These are phyloP conservation scores for Trichonephila clavipes DNA, from an alignment of 1,140 invertebrate species.

Conservation along the genomic window DNA sequence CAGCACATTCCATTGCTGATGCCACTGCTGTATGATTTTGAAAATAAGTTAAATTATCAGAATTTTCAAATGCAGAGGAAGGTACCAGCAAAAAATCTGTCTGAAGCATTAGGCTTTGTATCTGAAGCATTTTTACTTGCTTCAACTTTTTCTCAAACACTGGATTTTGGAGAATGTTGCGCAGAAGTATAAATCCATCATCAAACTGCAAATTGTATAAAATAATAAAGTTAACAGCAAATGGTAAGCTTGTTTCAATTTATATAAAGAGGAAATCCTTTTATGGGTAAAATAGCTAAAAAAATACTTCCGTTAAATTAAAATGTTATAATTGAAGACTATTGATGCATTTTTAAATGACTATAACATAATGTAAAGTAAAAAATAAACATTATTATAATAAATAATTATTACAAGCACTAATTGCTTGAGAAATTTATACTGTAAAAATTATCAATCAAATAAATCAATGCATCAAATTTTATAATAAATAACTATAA, in stretches of 20 bases:
- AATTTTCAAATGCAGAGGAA: background rate
- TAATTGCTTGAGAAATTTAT: no score
- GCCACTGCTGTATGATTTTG: background rate
- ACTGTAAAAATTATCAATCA: no score
- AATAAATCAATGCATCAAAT: no score
- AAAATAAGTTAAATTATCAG: constrained; percentile 13
- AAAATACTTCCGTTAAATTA: no score
- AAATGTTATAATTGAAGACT: no score
- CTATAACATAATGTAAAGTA: no score
- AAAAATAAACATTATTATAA: no score
- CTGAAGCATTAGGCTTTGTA: constrained; percentile 11
- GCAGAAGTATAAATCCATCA: constrained; percentile 40
- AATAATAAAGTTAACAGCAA: background rate
- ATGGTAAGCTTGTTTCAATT: background rate
- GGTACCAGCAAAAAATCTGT: constrained; percentile 7
- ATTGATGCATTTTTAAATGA: no score
- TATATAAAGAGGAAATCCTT: background rate
- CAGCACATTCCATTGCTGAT: constrained; percentile 23
- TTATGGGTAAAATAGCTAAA: no score
- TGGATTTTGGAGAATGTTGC: constrained; percentile 3
- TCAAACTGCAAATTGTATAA: constrained; percentile 52
- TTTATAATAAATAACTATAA: no score
- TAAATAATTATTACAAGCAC: no score
- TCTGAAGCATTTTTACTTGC: background rate
- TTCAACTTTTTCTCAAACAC: constrained; percentile 34